Conservation (phyloP, 2,888 invertebrate species). For the Apamea monoglypha region DNA sequence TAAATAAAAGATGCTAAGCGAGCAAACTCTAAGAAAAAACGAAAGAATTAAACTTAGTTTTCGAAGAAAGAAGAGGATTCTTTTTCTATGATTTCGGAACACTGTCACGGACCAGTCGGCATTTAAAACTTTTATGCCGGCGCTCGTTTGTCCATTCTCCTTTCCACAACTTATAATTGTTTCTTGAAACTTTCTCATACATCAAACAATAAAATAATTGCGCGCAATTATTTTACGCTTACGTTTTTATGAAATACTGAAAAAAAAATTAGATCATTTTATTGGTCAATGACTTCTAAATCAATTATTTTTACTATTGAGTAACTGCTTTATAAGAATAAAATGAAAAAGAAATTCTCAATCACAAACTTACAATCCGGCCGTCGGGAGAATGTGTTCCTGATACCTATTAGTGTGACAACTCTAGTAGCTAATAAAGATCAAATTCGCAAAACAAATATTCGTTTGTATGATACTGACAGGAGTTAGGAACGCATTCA, state of each 20-base stretch:
- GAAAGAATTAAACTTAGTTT: background rate
- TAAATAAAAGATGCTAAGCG: background rate
- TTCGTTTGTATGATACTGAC: too few species aligned
- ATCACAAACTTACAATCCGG: background rate
- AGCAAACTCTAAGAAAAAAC: background rate
- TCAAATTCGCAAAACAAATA: too few species aligned
- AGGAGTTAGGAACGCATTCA: too few species aligned
- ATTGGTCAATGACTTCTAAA: background rate
- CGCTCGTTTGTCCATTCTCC: constrained; percentile 29
- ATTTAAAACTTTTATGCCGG: constrained; percentile 49
- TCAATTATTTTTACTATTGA: constrained; percentile 17
- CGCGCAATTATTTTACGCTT: constrained; percentile 2
- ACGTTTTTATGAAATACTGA: background rate
- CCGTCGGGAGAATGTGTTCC: background rate
- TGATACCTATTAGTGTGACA: background rate
- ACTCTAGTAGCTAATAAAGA: too few species aligned
- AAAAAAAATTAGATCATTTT: background rate
- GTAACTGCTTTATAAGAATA: background rate
- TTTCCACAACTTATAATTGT: constrained; percentile 54
- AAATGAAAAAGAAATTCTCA: background rate
- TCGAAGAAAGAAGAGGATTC: background rate
- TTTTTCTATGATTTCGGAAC: constrained; percentile 23
- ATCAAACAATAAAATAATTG: constrained; percentile 41
- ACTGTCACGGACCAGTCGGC: constrained; percentile 17
- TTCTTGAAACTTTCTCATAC: constrained; percentile 57